Base-by-base conservation (phyloP, 1,140 invertebrate genomes). In the Chlorops oryzae region DNA sequence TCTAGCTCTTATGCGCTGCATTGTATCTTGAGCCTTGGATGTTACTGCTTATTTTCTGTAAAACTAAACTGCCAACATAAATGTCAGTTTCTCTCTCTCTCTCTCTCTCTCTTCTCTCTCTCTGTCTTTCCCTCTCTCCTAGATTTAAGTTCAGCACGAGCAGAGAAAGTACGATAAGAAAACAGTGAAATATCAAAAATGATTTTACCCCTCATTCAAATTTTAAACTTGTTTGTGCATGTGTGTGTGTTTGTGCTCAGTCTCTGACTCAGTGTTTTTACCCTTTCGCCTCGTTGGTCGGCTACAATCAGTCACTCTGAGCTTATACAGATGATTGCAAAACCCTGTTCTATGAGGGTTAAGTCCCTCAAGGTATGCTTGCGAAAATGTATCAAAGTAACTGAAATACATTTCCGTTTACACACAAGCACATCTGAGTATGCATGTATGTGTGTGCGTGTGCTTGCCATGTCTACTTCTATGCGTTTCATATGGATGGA, bases 311-410 rank as follows among this genome's bases (percentile, higher is more conserved):
- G 39, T 47, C 34, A 47, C 23, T 40, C 24, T 38, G 45, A 44
- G 46, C 47, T 53, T 53, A 13, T 48, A 25, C 39, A 47, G 38
- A 52, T 52, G 51, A 42, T 51, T 51, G 42, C 50, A 40, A 40
- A 52, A 46, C 47, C 43, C 22, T 46, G 43, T 46, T 51, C 28
- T 47, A 40, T 52, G 43, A 52, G 44, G 50, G 25, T 27, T 47
- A 53, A 52, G 45, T 44, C 46, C 51, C 51, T 28, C 0, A 44
- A 43, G 51, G 46, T 52, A 52, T 47, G 24, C 42, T 37, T 17
- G 17, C 6, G 43, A 48, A 21, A 46, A 20, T 13, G 10, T 18
- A 15, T 12, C 18, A 18, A 39, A 42, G 24, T 22, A 10, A 21
- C 18, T 22, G 21, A 42, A 21, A 21, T 20, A 21, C n/a, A n/a